Evolutionary conservation across 2,797 vertebrate species (phyloP).

Genomic region (Dallia pectoralis): DNA sequence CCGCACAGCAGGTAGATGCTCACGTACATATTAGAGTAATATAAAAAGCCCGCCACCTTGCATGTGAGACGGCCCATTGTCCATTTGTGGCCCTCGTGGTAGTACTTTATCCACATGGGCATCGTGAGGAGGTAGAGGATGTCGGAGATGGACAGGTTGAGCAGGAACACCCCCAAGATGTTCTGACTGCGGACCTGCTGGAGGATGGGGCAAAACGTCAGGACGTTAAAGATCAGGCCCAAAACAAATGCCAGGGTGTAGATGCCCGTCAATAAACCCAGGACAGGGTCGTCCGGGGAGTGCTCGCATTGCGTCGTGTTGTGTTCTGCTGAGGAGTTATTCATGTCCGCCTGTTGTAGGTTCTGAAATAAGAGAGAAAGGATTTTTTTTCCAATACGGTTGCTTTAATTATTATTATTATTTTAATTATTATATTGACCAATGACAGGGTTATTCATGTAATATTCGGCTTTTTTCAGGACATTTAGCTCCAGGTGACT

Average conservation of each 20-base stretch:
- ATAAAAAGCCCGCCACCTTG: constrained; percentile 74
- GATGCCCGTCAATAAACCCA: constrained; percentile 67
- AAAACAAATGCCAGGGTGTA: constrained; percentile 74
- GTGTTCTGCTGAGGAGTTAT: background rate
- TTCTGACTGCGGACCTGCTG: constrained; percentile 70
- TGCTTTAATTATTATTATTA: too few species aligned
- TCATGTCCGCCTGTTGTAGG: background rate
- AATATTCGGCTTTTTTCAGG: too few species aligned
- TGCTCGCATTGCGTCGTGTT: constrained; percentile 50
- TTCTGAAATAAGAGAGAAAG: background rate
- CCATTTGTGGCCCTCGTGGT: constrained; percentile 68
- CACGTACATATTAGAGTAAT: constrained; percentile 82
- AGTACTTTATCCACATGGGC: constrained; percentile 80
- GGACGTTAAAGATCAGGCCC: constrained; percentile 69
- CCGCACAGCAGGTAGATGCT: constrained; percentile 79
- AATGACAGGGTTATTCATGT: background rate
- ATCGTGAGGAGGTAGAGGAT: constrained; percentile 75
- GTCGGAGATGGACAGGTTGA: constrained; percentile 74
- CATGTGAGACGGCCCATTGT: constrained; percentile 50
- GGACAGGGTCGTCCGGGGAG: constrained; percentile 35
- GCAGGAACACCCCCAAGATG: constrained; percentile 74
- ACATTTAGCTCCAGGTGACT: too few species aligned
- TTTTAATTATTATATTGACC: too few species aligned
- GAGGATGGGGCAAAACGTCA: constrained; percentile 73
- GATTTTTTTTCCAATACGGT: background rate